Percentiles rank a stretch among this genome's conserved stretches.
Conservation (phyloP, 2,888 invertebrate species). For the Oeneis ivallda region DNA sequence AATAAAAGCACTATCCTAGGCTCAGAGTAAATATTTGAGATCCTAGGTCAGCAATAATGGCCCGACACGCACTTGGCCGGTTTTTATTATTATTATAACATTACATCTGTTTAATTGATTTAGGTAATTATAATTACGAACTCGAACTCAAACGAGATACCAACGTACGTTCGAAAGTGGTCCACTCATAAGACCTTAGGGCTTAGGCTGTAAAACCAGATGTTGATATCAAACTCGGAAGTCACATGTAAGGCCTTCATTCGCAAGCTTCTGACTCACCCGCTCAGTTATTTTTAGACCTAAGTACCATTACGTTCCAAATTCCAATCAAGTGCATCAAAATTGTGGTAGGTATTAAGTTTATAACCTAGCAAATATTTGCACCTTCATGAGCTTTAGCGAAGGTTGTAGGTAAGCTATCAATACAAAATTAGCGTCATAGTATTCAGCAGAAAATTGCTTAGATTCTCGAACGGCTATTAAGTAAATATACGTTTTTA, state of each 20-base stretch:
- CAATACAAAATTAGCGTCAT: neutral
- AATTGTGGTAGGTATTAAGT: conserved; percentile 7
- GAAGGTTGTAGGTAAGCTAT: neutral
- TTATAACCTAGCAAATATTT: conserved; percentile 5
- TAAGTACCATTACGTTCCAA: conserved; percentile 28
- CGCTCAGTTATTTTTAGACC: conserved; percentile 38
- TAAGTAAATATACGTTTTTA: too few species aligned
- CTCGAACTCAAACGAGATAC: neutral
- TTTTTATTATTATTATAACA: neutral
- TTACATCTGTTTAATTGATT: conserved; percentile 5
- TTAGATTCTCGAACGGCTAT: too few species aligned
- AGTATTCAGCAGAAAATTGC: neutral
- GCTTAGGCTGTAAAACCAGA: conserved; percentile 24
- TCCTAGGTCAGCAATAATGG: too few species aligned
- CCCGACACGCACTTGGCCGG: too few species aligned
- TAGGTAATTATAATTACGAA: neutral
- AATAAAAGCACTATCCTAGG: too few species aligned
- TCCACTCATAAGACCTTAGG: conserved; percentile 15
- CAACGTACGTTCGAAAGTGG: conserved; percentile 21
- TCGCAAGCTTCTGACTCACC: conserved; percentile 37
- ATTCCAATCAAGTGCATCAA: conserved; percentile 24
- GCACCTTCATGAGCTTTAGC: neutral
- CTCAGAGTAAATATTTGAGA: too few species aligned
- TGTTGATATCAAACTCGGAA: conserved; percentile 42
- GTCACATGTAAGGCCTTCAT: conserved; percentile 42